Conservation (phyloP, 2,797 vertebrate genomes). For the Erithacus rubecula region DNA sequence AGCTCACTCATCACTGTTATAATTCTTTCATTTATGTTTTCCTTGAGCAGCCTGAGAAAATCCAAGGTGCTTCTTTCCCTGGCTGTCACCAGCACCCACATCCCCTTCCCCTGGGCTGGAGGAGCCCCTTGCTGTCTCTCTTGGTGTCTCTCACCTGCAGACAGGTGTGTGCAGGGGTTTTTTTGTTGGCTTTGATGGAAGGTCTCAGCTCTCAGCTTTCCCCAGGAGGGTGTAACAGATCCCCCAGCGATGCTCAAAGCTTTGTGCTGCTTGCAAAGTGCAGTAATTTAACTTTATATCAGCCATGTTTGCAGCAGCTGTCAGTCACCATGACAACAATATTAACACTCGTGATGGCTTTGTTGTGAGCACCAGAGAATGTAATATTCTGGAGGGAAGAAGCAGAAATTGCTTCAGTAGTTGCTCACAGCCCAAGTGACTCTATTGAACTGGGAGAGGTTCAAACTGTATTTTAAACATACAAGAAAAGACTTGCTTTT, state of each 20-base stretch:
- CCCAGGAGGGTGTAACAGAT: background rate
- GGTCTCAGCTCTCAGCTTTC: background rate
- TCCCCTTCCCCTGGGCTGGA: background rate
- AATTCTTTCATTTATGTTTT: no score
- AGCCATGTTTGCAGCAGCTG: constrained; percentile 49
- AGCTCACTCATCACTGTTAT: no score
- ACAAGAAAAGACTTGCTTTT: background rate
- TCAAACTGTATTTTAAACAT: constrained; percentile 29
- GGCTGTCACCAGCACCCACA: no score
- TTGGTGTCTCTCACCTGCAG: background rate
- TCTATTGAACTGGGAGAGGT: constrained; percentile 19
- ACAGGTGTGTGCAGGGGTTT: background rate
- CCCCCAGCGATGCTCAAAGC: background rate
- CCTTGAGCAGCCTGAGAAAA: no score
- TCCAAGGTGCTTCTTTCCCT: no score
- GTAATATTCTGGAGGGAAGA: constrained; percentile 10
- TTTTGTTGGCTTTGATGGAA: background rate
- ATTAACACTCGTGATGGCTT: constrained; percentile 28
- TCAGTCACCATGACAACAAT: constrained; percentile 55
- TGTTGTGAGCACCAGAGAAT: constrained; percentile 23
- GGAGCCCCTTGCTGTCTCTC: background rate
- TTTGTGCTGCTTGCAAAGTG: background rate
- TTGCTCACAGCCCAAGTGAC: background rate
- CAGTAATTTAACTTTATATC: constrained; percentile 1
- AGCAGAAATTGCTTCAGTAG: background rate